Percentiles rank a stretch among this genome's conserved stretches.
Conservation (phyloP, 2,797 vertebrate species). For the Lophius americanus region DNA sequence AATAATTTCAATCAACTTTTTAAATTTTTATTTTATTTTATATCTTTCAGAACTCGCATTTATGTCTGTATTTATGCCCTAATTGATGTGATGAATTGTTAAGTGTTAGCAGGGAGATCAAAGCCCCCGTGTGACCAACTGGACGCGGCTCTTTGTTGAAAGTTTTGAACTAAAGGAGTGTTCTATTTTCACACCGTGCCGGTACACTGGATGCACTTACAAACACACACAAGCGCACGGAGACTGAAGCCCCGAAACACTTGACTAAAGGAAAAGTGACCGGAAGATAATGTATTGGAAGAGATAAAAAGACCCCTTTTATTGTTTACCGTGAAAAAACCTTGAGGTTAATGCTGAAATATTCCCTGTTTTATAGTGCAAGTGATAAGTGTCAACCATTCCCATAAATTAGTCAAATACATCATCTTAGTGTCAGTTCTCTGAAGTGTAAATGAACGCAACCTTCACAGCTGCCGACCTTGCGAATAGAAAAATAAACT, state of each 20-base stretch:
- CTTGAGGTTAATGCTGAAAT: conserved; percentile 61
- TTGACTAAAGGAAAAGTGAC: conserved; percentile 30
- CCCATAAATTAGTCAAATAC: conserved; percentile 51
- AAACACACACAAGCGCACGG: conserved; percentile 9
- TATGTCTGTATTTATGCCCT: not conserved
- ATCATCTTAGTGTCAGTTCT: conserved; percentile 54
- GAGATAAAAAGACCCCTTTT: conserved; percentile 20
- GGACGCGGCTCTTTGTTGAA: conserved; percentile 41
- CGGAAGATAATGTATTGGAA: conserved; percentile 41
- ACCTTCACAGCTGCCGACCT: conserved; percentile 51
- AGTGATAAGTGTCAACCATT: conserved; percentile 60
- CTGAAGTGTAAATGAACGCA: conserved; percentile 48
- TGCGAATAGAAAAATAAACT: conserved; percentile 41
- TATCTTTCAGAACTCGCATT: too few species aligned
- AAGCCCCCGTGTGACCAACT: conserved; percentile 6
- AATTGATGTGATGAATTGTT: conserved; percentile 56
- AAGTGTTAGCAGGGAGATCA: conserved; percentile 45
- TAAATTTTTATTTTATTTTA: too few species aligned
- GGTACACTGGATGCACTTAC: conserved; percentile 2
- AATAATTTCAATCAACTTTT: too few species aligned
- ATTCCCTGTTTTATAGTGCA: conserved; percentile 43
- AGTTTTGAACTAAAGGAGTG: too few species aligned
- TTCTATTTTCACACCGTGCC: too few species aligned
- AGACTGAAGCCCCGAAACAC: conserved; percentile 41
- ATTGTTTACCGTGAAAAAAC: conserved; percentile 73